phyloP scores from a whole-genome alignment of 2,888 invertebrate species.

The Timema podura region DNA sequence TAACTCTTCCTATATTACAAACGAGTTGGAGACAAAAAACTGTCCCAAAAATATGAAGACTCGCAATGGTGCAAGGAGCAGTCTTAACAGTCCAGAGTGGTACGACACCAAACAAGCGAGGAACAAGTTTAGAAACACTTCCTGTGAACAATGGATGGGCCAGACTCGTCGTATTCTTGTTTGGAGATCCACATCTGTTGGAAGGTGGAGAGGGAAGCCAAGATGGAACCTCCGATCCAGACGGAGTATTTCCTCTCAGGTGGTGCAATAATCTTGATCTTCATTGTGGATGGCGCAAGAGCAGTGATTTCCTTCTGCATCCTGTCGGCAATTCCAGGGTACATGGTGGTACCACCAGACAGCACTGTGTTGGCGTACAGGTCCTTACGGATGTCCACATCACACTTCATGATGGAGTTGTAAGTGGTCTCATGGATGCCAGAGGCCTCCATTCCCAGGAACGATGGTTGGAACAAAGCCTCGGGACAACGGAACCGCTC shows the following conservation, averaged over 20 bases:
- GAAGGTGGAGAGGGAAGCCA: constrained; percentile 88
- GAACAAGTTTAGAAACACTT: constrained; percentile 96
- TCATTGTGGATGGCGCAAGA: constrained; percentile 85
- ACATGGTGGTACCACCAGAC: constrained; percentile 93
- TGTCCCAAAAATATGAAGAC: no score
- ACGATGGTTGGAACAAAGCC: constrained; percentile 90
- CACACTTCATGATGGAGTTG: constrained; percentile 97
- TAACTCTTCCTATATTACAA: no score
- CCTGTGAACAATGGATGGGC: constrained; percentile 94
- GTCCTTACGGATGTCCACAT: constrained; percentile 94
- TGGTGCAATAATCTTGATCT: constrained; percentile 91
- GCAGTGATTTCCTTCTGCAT: constrained; percentile 92
- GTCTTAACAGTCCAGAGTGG: constrained; percentile 6
- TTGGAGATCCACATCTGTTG: constrained; percentile 96
- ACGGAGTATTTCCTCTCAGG: constrained; percentile 94
- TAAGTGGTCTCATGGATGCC: constrained; percentile 88
- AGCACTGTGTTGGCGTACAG: constrained; percentile 92
- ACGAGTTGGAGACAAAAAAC: no score
- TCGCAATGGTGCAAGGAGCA: no score
- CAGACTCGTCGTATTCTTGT: constrained; percentile 96
- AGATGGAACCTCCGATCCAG: constrained; percentile 90
- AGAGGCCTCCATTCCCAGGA: constrained; percentile 81
- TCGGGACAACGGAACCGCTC: constrained; percentile 95
- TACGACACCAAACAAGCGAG: constrained; percentile 40
- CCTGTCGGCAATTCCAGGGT: constrained; percentile 89